These are phyloP conservation scores for Sarotherodon lohbergeri DNA, from an alignment of 2,113 vertebrate genomes.

Conservation along the genomic window DNA sequence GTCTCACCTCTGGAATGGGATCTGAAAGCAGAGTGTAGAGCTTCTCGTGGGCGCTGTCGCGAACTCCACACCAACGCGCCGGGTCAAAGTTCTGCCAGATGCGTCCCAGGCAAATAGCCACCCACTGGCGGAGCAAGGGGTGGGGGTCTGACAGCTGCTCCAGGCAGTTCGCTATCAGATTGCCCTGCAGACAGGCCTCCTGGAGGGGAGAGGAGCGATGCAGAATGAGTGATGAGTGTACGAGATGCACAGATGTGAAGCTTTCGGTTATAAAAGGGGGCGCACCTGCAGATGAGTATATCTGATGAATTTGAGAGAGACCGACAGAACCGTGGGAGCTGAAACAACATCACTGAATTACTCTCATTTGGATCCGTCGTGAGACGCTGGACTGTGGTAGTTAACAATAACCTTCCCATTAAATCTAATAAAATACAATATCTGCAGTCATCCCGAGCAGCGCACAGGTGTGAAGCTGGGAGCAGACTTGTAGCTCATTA, in stretches of 20 bases:
- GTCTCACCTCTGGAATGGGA: conserved; percentile 89
- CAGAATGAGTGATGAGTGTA: neutral
- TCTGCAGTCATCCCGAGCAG: neutral
- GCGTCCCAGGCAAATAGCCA: conserved; percentile 93
- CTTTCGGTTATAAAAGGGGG: neutral
- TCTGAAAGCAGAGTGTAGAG: conserved; percentile 95
- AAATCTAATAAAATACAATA: neutral
- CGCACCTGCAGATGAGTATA: neutral
- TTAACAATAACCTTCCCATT: neutral
- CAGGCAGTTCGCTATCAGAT: conserved; percentile 95
- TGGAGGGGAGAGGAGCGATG: conserved; percentile 25
- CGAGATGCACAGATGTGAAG: neutral
- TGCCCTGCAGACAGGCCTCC: conserved; percentile 97
- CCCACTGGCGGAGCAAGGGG: conserved; percentile 94
- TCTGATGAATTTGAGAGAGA: neutral
- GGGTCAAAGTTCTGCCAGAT: conserved; percentile 99
- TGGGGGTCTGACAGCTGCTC: conserved; percentile 95
- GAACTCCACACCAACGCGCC: conserved; percentile 92
- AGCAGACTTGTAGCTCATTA: conserved; percentile 4
- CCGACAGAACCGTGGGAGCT: neutral
- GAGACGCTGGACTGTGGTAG: neutral
- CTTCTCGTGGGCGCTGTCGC: conserved; percentile 97
- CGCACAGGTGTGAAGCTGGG: neutral
- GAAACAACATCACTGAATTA: neutral
- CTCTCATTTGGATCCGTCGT: neutral